These are phyloP conservation scores for Abrostola tripartita DNA, from an alignment of 2,888 invertebrate species.

Conservation along the genomic window DNA sequence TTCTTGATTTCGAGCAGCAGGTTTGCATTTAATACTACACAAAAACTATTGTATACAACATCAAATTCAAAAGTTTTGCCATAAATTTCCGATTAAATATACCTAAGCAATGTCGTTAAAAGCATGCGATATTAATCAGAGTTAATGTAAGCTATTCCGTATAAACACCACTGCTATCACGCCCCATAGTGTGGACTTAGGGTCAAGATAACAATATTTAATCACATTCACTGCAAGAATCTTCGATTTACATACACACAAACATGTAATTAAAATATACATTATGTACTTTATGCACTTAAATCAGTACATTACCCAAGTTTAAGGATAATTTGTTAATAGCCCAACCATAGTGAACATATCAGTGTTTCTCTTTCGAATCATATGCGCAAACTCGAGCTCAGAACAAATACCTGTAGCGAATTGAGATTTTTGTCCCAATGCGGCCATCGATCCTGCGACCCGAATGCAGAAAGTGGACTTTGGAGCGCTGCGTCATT, in stretches of 20 bases:
- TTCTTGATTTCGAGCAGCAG: no score
- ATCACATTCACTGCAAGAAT: conserved; percentile 1
- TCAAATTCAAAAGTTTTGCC: no score
- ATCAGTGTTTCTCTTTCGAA: conserved; percentile 7
- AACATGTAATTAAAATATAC: no score
- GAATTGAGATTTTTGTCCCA: conserved; percentile 39
- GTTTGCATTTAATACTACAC: no score
- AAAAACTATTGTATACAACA: no score
- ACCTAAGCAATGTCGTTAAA: no score
- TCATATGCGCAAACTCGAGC: conserved; percentile 31
- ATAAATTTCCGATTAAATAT: no score
- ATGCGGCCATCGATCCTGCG: conserved; percentile 49
- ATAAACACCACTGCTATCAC: conserved; percentile 29
- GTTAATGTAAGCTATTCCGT: conserved; percentile 3
- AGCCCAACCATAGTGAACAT: not conserved
- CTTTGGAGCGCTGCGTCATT: conserved; percentile 31
- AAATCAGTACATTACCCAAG: not conserved
- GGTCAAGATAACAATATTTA: conserved; percentile 18
- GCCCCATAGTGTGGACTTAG: conserved; percentile 32
- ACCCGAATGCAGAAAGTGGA: conserved; percentile 28
- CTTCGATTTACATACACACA: no score
- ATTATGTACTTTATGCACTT: no score
- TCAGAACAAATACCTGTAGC: conserved; percentile 30
- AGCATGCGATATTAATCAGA: no score
- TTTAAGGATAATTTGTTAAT: not conserved